Percentiles rank a stretch among this genome's conserved stretches.
Conservation (phyloP, 2,113 vertebrate genomes). For the Entomyzon cyanotis region DNA sequence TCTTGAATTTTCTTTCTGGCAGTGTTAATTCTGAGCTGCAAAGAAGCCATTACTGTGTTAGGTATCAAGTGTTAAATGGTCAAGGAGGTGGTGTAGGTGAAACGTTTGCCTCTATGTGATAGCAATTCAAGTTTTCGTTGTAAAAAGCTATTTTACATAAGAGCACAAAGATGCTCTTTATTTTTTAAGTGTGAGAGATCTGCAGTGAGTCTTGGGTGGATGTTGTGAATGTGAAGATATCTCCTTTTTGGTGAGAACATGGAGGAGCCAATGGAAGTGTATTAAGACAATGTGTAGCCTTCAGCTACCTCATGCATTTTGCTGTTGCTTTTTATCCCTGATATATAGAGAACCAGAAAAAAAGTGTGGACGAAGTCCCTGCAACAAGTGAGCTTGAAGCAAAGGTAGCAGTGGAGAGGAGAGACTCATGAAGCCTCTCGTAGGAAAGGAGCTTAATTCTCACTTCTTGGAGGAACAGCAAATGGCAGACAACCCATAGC, state of each 20-base stretch:
- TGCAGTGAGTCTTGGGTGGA: neutral
- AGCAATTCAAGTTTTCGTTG: neutral
- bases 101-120: neutral
- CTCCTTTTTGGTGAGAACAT: neutral
- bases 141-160: neutral
- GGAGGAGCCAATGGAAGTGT: neutral
- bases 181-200: neutral
- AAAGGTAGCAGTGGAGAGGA: neutral
- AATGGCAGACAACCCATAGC: neutral
- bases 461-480: neutral
- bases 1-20: conserved; percentile 43
- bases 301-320: neutral
- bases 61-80: conserved; percentile 3
- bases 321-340: neutral
- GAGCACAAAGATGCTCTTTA: neutral
- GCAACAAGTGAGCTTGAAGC: neutral
- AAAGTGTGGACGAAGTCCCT: neutral
- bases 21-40: conserved; percentile 4
- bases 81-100: neutral
- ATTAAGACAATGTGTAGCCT: neutral
- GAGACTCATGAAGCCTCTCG: neutral
- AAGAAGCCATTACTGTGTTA: neutral
- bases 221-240: neutral
- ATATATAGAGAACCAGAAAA: neutral
- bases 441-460: neutral